Percentiles rank a stretch among this genome's conserved stretches.
Evolutionary conservation across 2,797 vertebrate species (phyloP).

Genomic region (Sebastes melanostomus): DNA sequence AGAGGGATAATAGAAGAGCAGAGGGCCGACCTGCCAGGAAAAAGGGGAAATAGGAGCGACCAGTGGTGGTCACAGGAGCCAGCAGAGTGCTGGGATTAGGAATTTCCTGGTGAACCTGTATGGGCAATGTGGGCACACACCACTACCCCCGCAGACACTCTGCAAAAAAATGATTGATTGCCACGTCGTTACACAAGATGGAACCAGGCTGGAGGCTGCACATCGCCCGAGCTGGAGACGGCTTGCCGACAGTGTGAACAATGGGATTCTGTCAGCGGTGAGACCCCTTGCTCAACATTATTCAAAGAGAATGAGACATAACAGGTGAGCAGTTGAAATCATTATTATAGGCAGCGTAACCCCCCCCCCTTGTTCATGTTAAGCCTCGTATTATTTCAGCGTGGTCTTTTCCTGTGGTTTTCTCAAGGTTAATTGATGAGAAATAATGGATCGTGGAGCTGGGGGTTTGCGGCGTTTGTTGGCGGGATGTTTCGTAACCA

Average conservation of each 20-base stretch:
- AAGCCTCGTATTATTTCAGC: constrained; percentile 32
- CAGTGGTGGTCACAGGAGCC: constrained; percentile 36
- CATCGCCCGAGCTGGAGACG: constrained; percentile 15
- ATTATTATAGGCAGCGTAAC: constrained; percentile 32
- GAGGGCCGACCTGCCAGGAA: constrained; percentile 41
- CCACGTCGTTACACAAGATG: constrained; percentile 41
- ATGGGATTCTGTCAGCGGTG: constrained; percentile 34
- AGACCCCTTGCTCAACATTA: constrained; percentile 35
- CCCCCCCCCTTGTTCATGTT: constrained; percentile 7
- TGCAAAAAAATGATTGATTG: constrained; percentile 70
- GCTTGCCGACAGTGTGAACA: constrained; percentile 42
- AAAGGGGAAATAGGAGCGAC: constrained; percentile 36
- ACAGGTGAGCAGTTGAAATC: constrained; percentile 55
- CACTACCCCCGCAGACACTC: background rate
- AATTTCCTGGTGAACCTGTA: constrained; percentile 31
- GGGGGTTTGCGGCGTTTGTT: constrained; percentile 53
- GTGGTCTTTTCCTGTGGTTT: constrained; percentile 45
- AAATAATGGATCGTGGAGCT: constrained; percentile 60
- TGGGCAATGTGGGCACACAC: constrained; percentile 16
- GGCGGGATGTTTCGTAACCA: constrained; percentile 69
- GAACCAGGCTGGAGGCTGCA: constrained; percentile 34
- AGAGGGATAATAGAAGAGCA: constrained; percentile 72
- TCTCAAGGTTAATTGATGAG: constrained; percentile 76
- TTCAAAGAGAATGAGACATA: constrained; percentile 44
- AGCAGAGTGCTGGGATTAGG: constrained; percentile 44